Base-by-base conservation (phyloP, 1,140 invertebrate genomes). In the Papilio helenus region DNA sequence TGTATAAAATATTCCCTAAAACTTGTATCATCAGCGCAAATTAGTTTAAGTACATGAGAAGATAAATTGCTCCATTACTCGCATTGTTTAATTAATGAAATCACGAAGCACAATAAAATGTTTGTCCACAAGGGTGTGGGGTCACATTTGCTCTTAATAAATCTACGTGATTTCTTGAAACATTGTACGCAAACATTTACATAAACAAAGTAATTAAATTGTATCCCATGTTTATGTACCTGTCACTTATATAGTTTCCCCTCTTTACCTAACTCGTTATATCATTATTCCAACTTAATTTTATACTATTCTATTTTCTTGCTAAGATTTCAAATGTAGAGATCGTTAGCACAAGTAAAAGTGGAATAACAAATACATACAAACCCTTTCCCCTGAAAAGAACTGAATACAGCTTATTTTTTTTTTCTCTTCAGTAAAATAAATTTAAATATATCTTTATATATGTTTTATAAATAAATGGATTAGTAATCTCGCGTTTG, bases 401-500 rank as follows among this genome's bases (percentile, higher is more conserved):
- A 55, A 8, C 18, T 46, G 12, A 46, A 14, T 46, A 39, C 7
- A 39, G 8, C 12, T 46, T 46, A 14, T 20, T 20, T 8, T n/a
- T 20, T 55, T n/a, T 20, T 55, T 55, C n/a, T 5, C 8, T 55
- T 55, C 51, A 55, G 18, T 55, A 61, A 61, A 10, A 12, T 23
- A 3, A 26, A 14, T 26, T 61, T 14, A 14, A 12, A 61, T 61
- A 4, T 26, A 12, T 61, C 9, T 39, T 39, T 39, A 39, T 39
- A 39, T 39, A 39, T 29, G 29, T 5, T 55, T 3, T 9, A 61
- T 26, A 61, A 61, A 61, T 61, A 61, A 61, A 26, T 61, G 3
- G 26, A 68, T 68, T 68, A 68, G 61, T 68, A 68, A 68, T 68
- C 26, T 4, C 18, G 26, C 12, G 16, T 68, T 68, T 68, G 61